A percentile compares a stretch with the other conserved stretches of the same genome.
Evolutionary conservation across 2,888 invertebrate genomes (phyloP).

Genomic region (Agrochola macilenta): DNA sequence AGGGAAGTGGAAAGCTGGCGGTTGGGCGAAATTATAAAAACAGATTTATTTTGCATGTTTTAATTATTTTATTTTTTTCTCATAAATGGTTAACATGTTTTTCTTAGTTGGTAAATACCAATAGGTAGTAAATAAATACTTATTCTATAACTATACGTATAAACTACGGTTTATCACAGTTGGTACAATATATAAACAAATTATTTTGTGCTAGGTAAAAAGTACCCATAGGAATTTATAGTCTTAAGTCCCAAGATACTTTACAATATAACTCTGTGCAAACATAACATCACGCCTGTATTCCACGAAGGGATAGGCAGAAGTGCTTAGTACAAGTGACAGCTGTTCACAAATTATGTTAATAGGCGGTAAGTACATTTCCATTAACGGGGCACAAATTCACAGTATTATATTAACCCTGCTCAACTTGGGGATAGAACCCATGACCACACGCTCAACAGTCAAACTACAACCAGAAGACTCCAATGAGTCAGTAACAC

Average conservation of each 20-base stretch:
- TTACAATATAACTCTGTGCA: neutral
- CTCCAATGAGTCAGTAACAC: neutral
- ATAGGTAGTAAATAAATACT: neutral
- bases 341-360: neutral
- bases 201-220: neutral
- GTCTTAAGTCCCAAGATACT: neutral
- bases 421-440: neutral
- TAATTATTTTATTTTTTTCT: no score
- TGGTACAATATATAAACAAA: neutral
- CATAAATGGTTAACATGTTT: no score
- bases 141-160: neutral
- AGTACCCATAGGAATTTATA: no score
- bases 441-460: neutral
- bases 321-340: no score
- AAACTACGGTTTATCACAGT: constrained; percentile 10
- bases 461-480: neutral
- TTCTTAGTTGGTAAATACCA: no score
- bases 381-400: neutral
- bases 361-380: neutral
- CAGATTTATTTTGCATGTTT: no score
- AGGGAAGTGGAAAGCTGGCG: no score
- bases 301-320: neutral
- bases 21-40: no score
- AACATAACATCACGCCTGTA: neutral
- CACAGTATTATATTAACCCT: neutral